Percentiles rank a stretch among this genome's conserved stretches.
Evolutionary conservation across 2,888 invertebrate genomes (phyloP).

Genomic region (Lissonota sp.): DNA sequence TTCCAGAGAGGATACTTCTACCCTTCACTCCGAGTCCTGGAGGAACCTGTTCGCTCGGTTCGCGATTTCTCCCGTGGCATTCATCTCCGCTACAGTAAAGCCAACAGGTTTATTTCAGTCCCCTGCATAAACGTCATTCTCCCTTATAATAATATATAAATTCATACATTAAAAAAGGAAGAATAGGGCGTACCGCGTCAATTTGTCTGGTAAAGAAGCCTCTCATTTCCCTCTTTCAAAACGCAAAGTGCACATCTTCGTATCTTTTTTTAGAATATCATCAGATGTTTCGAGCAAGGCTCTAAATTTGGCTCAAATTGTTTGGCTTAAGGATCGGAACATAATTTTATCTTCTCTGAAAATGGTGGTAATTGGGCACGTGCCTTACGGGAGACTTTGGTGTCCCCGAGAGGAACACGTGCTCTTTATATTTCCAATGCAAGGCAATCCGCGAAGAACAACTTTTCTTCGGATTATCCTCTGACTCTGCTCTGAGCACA

Average conservation of each 20-base stretch:
- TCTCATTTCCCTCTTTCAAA: too few relatives aligned
- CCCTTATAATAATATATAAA: not conserved
- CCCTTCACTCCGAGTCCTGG: constrained; percentile 16
- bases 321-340: too few relatives aligned
- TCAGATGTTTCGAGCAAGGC: too few relatives aligned
- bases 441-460: constrained; percentile 28
- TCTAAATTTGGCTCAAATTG: too few relatives aligned
- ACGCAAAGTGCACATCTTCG: too few relatives aligned
- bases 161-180: constrained; percentile 1
- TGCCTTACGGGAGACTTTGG: constrained; percentile 43
- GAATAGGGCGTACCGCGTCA: too few relatives aligned
- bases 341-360: not conserved
- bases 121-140: constrained; percentile 19
- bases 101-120: constrained; percentile 54
- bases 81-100: constrained; percentile 27
- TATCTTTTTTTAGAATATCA: too few relatives aligned
- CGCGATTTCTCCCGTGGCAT: constrained; percentile 22
- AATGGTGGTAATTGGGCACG: constrained; percentile 23
- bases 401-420: constrained; percentile 47
- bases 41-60: constrained; percentile 37
- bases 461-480: constrained; percentile 1
- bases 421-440: constrained; percentile 29
- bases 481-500: constrained; percentile 31
- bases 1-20: constrained; percentile 42
- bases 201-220: too few relatives aligned